Evolutionary conservation across 2,797 vertebrate species (phyloP).

Genomic region (Phaenicophaeus curvirostris): DNA sequence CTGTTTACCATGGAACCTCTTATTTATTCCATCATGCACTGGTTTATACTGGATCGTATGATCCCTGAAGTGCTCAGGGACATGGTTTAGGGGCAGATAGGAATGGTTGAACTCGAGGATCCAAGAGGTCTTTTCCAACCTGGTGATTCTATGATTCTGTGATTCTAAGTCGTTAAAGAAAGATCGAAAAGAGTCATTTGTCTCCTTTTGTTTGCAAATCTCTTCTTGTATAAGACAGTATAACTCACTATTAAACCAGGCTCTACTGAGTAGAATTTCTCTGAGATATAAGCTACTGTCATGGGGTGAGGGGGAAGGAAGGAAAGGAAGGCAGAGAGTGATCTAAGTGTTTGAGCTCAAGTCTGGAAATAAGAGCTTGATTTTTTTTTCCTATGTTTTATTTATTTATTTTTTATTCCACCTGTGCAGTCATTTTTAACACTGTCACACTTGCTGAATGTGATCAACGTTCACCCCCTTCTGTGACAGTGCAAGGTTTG

Average conservation of each 20-base stretch:
- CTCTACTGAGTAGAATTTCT: neutral
- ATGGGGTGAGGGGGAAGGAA: neutral
- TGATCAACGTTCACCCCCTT: neutral
- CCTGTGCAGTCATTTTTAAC: neutral
- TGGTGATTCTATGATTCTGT: too few relatives aligned
- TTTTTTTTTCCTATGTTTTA: neutral
- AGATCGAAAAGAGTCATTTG: neutral
- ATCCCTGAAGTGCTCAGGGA: too few relatives aligned
- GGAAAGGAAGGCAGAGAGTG: accelerated
- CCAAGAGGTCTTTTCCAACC: too few relatives aligned
- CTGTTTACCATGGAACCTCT: neutral
- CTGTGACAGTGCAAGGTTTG: neutral
- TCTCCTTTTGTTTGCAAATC: neutral
- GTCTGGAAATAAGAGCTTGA: neutral
- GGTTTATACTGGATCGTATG: neutral
- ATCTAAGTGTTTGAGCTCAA: neutral
- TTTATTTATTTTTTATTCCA: neutral
- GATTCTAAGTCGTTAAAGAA: neutral
- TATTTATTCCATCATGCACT: neutral
- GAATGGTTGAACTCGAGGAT: too few relatives aligned
- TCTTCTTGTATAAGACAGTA: neutral
- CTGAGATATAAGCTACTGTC: neutral
- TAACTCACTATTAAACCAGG: neutral
- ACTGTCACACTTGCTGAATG: neutral
- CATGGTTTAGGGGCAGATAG: too few relatives aligned